phyloP scores from a whole-genome alignment of 2,888 invertebrate species.

The Altica lythri region DNA sequence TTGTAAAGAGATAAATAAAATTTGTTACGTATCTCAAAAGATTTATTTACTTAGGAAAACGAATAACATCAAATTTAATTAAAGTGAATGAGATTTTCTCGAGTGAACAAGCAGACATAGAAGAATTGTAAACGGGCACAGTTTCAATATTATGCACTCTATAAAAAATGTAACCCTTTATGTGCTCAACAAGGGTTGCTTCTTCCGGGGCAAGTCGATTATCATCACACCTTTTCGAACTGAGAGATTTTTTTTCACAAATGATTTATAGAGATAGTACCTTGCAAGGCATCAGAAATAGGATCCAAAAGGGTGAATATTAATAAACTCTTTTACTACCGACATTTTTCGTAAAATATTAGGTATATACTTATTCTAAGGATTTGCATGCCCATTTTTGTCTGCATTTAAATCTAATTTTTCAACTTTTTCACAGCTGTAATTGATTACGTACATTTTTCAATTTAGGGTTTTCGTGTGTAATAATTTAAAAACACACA shows the following conservation, averaged over 20 bases:
- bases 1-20: no score
- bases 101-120: conserved; percentile 40
- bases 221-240: conserved; percentile 52
- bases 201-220: conserved; percentile 51
- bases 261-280: conserved; percentile 51
- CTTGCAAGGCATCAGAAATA: conserved; percentile 35
- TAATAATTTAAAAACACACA: conserved; percentile 16
- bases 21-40: conserved; percentile 7
- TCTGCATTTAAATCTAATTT: conserved; percentile 30
- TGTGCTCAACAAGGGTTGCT: conserved; percentile 48
- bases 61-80: conserved; percentile 36
- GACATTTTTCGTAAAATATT: conserved; percentile 27
- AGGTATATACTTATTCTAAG: conserved; percentile 22
- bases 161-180: conserved; percentile 45
- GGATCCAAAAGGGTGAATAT: conserved; percentile 42
- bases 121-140: conserved; percentile 38
- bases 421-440: conserved; percentile 27
- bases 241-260: conserved; percentile 44
- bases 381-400: conserved; percentile 21
- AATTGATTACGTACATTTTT: conserved; percentile 29
- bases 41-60: conserved; percentile 31
- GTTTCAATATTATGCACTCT: conserved; percentile 35
- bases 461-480: conserved; percentile 13
- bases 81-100: conserved; percentile 42
- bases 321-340: conserved; percentile 35